phyloP scores from a whole-genome alignment of 2,888 invertebrate genomes.

The Cerceris rybyensis region DNA sequence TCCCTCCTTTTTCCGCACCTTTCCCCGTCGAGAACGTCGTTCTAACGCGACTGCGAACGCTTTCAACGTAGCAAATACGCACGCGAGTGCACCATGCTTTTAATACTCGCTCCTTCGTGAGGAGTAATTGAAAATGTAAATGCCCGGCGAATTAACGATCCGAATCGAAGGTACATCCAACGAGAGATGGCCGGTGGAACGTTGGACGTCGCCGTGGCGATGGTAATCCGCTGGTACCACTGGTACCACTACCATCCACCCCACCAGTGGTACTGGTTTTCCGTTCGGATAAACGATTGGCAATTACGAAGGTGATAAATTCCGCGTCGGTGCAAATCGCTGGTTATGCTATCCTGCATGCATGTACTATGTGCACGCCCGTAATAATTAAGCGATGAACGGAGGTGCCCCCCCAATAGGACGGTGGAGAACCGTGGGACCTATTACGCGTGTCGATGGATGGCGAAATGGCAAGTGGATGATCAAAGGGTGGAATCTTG shows the following conservation, averaged over 20 bases:
- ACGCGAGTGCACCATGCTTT: slow-evolving; percentile 12
- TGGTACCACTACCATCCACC: neutral
- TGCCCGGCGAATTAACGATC: slow-evolving; percentile 70
- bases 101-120: slow-evolving; percentile 16
- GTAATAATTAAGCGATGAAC: slow-evolving; percentile 77
- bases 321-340: slow-evolving; percentile 67
- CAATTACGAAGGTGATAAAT: slow-evolving; percentile 77
- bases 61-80: slow-evolving; percentile 22
- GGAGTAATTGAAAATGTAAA: slow-evolving; percentile 75
- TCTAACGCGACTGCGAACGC: slow-evolving; percentile 15
- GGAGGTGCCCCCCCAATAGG: slow-evolving; percentile 51
- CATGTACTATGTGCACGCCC: slow-evolving; percentile 59
- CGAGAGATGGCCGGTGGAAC: slow-evolving; percentile 27
- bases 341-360: slow-evolving; percentile 63
- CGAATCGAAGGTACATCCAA: slow-evolving; percentile 55
- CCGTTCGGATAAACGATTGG: slow-evolving; percentile 74
- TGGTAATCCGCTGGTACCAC: slow-evolving; percentile 65
- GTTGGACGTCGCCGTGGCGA: slow-evolving; percentile 25
- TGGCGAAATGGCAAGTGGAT: slow-evolving; percentile 24
- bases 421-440: slow-evolving; percentile 44
- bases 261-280: slow-evolving; percentile 69
- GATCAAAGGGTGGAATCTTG: slow-evolving; percentile 2
- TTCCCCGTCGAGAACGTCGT: neutral
- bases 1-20: neutral
- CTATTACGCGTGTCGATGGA: slow-evolving; percentile 52